Conservation (phyloP, 2,113 vertebrate genomes). For the Candoia aspera region DNA sequence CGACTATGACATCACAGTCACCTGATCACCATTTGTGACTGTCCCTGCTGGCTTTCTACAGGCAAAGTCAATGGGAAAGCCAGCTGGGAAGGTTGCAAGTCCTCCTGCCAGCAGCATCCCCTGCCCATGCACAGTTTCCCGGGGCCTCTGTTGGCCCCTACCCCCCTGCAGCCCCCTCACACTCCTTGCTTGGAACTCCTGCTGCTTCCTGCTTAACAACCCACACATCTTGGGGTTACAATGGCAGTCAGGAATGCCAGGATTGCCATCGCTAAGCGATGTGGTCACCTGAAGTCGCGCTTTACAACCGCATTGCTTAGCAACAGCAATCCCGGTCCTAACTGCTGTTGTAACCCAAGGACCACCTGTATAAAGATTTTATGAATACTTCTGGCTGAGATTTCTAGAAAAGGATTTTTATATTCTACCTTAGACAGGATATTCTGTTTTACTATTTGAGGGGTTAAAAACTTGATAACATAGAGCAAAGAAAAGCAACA, state of each 20-base stretch:
- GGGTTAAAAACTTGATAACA: neutral
- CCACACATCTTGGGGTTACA: neutral
- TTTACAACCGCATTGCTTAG: neutral
- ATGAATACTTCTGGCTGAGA: neutral
- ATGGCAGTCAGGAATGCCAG: neutral
- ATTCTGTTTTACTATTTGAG: neutral
- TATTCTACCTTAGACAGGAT: neutral
- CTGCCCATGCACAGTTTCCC: neutral
- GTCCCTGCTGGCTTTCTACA: neutral
- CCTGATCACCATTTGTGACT: neutral
- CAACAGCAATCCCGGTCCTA: neutral
- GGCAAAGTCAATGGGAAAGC: neutral
- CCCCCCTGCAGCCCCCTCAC: no score
- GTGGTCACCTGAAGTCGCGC: neutral
- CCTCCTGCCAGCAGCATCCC: neutral
- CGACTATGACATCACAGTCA: neutral
- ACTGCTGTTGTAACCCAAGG: neutral
- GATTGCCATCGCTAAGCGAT: neutral
- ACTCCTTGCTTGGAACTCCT: neutral
- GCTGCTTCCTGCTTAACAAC: neutral
- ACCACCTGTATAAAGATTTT: neutral
- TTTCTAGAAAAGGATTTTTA: neutral
- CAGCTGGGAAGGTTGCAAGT: neutral
- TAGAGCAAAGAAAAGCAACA: neutral
- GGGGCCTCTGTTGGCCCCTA: no score